phyloP scores from a whole-genome alignment of 2,888 invertebrate genomes.

The Helleia helle region DNA sequence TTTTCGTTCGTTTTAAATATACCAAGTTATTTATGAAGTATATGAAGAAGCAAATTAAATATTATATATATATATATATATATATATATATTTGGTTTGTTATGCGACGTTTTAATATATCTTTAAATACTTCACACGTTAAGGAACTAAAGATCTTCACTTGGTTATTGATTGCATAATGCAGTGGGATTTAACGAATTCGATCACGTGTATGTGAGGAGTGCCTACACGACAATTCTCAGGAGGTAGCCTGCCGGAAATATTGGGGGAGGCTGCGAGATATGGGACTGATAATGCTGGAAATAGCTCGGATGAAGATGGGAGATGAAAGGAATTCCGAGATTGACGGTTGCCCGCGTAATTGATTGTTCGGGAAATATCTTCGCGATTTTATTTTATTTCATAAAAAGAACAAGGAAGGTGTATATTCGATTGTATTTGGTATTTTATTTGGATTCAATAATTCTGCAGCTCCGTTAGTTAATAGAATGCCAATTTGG shows the following conservation, averaged over 20 bases:
- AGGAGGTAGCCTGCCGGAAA: constrained; percentile 20
- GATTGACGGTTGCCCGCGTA: not conserved
- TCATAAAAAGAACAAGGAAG: too few relatives aligned
- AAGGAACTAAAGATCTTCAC: not conserved
- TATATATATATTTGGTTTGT: too few relatives aligned
- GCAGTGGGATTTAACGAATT: too few relatives aligned
- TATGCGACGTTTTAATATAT: not conserved
- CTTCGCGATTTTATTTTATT: not conserved
- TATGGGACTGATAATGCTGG: constrained; percentile 14
- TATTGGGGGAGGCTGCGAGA: constrained; percentile 18
- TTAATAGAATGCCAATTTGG: too few relatives aligned
- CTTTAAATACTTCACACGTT: not conserved
- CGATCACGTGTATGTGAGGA: constrained; percentile 4
- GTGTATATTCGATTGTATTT: too few relatives aligned
- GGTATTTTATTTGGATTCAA: too few relatives aligned
- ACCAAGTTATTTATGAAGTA: too few relatives aligned
- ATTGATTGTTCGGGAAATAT: too few relatives aligned
- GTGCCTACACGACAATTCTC: constrained; percentile 16
- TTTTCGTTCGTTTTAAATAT: too few relatives aligned
- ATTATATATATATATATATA: too few relatives aligned
- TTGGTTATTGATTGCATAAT: not conserved
- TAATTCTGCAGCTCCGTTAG: too few relatives aligned
- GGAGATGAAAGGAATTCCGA: constrained; percentile 24
- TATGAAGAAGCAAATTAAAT: too few relatives aligned
- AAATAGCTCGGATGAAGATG: constrained; percentile 24